These are phyloP conservation scores for Drosophila subobscura DNA, from an alignment of 1,140 invertebrate genomes.

Conservation along the genomic window DNA sequence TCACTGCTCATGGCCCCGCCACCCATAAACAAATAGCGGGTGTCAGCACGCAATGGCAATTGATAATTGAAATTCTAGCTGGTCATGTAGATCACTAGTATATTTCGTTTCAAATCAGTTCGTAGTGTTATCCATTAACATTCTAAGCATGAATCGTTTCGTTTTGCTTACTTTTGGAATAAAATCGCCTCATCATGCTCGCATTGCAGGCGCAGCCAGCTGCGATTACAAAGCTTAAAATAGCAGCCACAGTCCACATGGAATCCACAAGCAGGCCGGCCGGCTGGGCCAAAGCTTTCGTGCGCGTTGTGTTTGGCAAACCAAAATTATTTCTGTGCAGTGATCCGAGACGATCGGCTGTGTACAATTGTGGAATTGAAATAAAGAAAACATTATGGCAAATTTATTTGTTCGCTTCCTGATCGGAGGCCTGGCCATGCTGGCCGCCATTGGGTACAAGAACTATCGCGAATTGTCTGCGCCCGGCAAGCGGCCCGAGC, in stretches of 20 bases:
- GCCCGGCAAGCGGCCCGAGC: constrained; percentile 60
- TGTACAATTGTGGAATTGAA: background rate
- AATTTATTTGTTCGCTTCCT: constrained; percentile 44
- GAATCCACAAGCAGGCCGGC: constrained; percentile 7
- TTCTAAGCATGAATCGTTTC: constrained; percentile 31
- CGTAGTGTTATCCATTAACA: background rate
- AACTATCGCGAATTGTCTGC: constrained; percentile 59
- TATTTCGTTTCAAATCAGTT: background rate
- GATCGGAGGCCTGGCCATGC: constrained; percentile 46
- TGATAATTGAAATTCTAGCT: constrained; percentile 7
- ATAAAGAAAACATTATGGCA: constrained; percentile 10
- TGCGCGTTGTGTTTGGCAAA: constrained; percentile 9
- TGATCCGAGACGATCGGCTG: constrained; percentile 3
- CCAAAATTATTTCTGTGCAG: constrained; percentile 24
- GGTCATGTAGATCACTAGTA: background rate
- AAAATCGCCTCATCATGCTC: constrained; percentile 21
- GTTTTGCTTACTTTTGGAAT: background rate
- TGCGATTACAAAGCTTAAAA: too few species aligned
- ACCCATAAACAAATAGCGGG: too few species aligned
- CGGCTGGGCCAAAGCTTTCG: constrained; percentile 21
- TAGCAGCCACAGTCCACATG: background rate
- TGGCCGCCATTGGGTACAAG: constrained; percentile 52
- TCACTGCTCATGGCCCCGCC: too few species aligned
- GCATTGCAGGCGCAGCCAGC: constrained; percentile 16
- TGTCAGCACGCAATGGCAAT: too few species aligned